Evolutionary conservation across 2,797 vertebrate genomes (phyloP), one percentile per base, ranked within the genome.

Genomic region (Bradypus variegatus): DNA sequence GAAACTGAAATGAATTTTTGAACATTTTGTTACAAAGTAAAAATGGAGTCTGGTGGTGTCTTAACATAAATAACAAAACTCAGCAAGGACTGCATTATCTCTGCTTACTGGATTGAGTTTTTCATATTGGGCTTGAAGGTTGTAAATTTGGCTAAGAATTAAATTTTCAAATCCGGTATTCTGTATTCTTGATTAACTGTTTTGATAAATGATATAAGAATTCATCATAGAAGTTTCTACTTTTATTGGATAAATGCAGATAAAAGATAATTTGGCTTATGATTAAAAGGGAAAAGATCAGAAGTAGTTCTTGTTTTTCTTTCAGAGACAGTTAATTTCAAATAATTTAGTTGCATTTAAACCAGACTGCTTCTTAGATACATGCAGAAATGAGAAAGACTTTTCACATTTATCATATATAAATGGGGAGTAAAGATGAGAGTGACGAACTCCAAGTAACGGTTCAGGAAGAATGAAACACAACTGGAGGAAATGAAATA

Each of bases 201-300:
- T 92, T 94, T 64, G 36, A 78, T 93, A 64, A 69, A 81, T 93
- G 38, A 33, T 93, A 19, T 90, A 85, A 80, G 38, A 93, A 91
- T 93, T 88, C n/a, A 92, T 81, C 19, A 50, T 45, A 88, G 29
- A 93, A 58, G 5, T 85, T 91, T 84, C 89, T 4, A 85, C n/a
- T 70, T 75, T 87, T 53, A 16, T 93, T 45, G 13, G 76, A 53
- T 82, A 93, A 79, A 58, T 86, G 6, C 33, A 85, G 45, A n/a
- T 92, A 80, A 91, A 90, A 89, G 60, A 83, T 92, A 69, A 55
- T 73, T 73, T 90, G 38, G 55, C 23, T 18, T 91, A 88, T 48
- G 31, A 8, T 75, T 75, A 14, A 73, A 45, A 45, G 27, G 38
- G 29, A 73, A 45, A 73, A 73, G 70, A 73, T 73, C 38, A 73